Base-by-base conservation (phyloP, 1,140 invertebrate species). In the Drosophila ohnishii region DNA sequence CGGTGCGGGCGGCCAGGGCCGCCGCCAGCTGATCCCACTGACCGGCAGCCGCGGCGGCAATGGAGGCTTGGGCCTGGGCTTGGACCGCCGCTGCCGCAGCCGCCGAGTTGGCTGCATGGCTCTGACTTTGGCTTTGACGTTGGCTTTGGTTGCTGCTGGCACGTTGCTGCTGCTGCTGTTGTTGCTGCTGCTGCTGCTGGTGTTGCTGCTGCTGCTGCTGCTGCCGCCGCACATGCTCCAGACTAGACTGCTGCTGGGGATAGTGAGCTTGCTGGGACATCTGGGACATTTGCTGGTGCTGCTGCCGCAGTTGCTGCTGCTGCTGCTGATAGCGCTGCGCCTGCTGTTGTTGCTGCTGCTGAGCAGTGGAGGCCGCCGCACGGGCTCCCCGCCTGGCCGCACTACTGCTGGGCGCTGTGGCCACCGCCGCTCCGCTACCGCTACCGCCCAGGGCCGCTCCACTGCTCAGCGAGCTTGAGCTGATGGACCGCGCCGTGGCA, bases 261-360 rank as follows among this genome's bases (percentile, higher is more conserved):
- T 91, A 92, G 59, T 90, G 83, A 13, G 91, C 91, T 58, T 92
- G 91, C 70, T 92, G 91, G 51, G 91, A 92, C 90, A 92, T 90
- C 75, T 92, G 91, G 70, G 90, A 91, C 91, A 92, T 91, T 75
- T 92, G 91, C 47, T 91, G 89, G 53, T 92, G 90, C 19, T 90
- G 88, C 48, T 84, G 87, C 35, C 72, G 70, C 51, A 76, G 53
- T 35, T 91, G 90, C 10, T 90, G 90, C 51, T 82, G 71, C 35
- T 83, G 83, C 42, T 83, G 80, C 44, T 80, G 78, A 48, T 78
- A 79, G 37, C 66, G 86, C 45, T 80, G 78, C 13, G 80, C 28
- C 19, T 79, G 86, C 30, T 90, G 91, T 22, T 90, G 90, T 30
- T 83, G 75, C 48, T 84, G 79, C 44, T 78, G 80, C 70, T 90